Conservation (phyloP, 2,888 invertebrate genomes). For the Drosophila phalerata region DNA sequence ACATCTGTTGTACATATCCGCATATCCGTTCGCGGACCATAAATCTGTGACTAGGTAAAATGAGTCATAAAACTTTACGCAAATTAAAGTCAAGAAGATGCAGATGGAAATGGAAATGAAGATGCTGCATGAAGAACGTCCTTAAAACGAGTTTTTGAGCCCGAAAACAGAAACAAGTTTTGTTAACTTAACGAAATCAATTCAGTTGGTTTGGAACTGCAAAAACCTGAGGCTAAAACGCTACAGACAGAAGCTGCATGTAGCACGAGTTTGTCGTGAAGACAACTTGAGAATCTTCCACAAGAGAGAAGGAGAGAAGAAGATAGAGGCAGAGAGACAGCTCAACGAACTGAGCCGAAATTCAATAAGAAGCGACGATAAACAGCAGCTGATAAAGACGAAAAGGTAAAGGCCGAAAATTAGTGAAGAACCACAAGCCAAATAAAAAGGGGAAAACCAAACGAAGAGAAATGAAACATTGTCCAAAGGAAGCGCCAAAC, state of each 20-base stretch:
- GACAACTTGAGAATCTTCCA: slow-evolving; percentile 29
- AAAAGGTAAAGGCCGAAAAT: slow-evolving; percentile 71
- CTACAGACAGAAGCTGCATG: slow-evolving; percentile 43
- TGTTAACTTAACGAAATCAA: slow-evolving; percentile 73
- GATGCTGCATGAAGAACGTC: slow-evolving; percentile 53
- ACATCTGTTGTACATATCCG: slow-evolving; percentile 24
- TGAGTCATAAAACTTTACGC: slow-evolving; percentile 68
- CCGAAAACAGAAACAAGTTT: slow-evolving; percentile 69
- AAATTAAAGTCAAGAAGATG: slow-evolving; percentile 48
- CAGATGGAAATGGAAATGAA: slow-evolving; percentile 26
- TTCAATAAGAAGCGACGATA: slow-evolving; percentile 75
- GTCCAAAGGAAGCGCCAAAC: slow-evolving; percentile 43
- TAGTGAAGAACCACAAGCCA: slow-evolving; percentile 50
- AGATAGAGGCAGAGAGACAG: slow-evolving; percentile 17
- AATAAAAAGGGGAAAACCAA: slow-evolving; percentile 18
- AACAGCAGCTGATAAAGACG: slow-evolving; percentile 76
- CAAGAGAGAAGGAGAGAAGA: slow-evolving; percentile 8
- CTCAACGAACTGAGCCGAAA: slow-evolving; percentile 61
- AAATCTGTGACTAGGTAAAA: slow-evolving; percentile 29
- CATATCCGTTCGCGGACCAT: slow-evolving; percentile 8
- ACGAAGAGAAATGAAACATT: slow-evolving; percentile 21
- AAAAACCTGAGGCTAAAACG: slow-evolving; percentile 32
- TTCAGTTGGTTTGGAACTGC: slow-evolving; percentile 48
- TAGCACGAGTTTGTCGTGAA: slow-evolving; percentile 68
- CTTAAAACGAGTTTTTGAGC: slow-evolving; percentile 73